These are phyloP conservation scores for Smittia aterrima DNA, from an alignment of 2,888 invertebrate genomes.

Conservation along the genomic window DNA sequence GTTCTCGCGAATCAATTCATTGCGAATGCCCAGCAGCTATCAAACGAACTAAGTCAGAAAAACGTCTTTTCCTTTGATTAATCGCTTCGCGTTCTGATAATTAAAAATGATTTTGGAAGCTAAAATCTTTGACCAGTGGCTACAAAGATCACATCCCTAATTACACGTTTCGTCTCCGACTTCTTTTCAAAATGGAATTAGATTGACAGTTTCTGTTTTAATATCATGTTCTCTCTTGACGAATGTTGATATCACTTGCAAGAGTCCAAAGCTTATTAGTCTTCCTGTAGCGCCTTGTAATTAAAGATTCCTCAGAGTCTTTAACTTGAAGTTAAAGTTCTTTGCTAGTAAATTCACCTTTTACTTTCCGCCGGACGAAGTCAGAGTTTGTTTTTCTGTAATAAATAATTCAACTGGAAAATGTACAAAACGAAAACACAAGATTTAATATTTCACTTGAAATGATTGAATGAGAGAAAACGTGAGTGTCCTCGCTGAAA, in stretches of 20 bases:
- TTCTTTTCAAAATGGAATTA: not conserved
- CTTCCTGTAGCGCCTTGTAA: too few relatives aligned
- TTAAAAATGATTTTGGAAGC: not conserved
- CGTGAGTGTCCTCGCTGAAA: not conserved
- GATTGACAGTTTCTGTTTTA: slow-evolving; percentile 6
- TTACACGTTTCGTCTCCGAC: not conserved
- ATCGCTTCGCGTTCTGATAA: not conserved
- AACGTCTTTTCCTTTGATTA: not conserved
- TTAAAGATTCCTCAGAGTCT: too few relatives aligned
- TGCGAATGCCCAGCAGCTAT: not conserved
- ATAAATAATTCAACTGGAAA: slow-evolving; percentile 12
- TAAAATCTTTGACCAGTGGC: not conserved
- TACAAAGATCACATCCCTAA: not conserved
- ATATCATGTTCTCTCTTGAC: not conserved
- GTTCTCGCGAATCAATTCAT: not conserved
- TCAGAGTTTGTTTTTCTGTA: slow-evolving; percentile 16
- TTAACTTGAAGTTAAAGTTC: not conserved
- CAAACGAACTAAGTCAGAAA: not conserved
- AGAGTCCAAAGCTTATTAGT: too few relatives aligned
- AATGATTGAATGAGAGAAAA: not conserved
- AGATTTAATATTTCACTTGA: not conserved
- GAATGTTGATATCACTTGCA: too few relatives aligned
- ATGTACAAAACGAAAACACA: slow-evolving; percentile 13
- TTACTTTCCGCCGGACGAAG: not conserved
- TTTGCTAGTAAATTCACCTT: not conserved